phyloP scores from a whole-genome alignment of 2,888 invertebrate genomes.

The Diarsia rubi region DNA sequence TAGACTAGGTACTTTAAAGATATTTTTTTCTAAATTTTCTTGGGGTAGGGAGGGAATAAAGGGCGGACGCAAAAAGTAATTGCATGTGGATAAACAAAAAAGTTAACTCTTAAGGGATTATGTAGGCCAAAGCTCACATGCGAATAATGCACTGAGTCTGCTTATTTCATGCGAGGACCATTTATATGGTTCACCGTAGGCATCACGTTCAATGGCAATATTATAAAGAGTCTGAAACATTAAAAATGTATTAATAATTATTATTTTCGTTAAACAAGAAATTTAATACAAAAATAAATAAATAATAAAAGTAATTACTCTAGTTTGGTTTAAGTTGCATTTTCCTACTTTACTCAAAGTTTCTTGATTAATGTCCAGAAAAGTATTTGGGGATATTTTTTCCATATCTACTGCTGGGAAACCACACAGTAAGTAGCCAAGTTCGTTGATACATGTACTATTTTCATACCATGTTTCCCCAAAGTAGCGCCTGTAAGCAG shows the following conservation, averaged over 20 bases:
- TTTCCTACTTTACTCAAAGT: constrained; percentile 77
- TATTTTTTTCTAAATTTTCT: not conserved
- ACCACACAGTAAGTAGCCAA: constrained; percentile 86
- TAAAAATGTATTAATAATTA: not conserved
- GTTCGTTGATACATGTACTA: constrained; percentile 79
- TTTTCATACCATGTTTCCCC: constrained; percentile 81
- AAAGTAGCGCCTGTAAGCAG: constrained; percentile 84
- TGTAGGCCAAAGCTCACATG: constrained; percentile 72
- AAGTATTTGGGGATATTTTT: constrained; percentile 79
- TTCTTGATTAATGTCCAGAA: constrained; percentile 78
- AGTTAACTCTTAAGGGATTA: not conserved
- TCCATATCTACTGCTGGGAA: constrained; percentile 80
- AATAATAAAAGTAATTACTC: constrained; percentile 72
- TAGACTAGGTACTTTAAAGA: not conserved
- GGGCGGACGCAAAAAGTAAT: not conserved
- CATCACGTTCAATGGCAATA: constrained; percentile 80
- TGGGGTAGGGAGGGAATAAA: too few relatives aligned
- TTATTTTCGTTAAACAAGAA: not conserved
- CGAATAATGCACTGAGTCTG: constrained; percentile 78
- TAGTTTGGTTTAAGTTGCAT: constrained; percentile 80
- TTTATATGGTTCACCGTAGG: constrained; percentile 83
- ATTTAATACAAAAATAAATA: not conserved
- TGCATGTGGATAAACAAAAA: not conserved
- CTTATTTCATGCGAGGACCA: constrained; percentile 86
- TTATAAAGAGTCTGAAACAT: constrained; percentile 81